Base-by-base conservation (phyloP, 1,140 invertebrate species). In the Heliconius himera region DNA sequence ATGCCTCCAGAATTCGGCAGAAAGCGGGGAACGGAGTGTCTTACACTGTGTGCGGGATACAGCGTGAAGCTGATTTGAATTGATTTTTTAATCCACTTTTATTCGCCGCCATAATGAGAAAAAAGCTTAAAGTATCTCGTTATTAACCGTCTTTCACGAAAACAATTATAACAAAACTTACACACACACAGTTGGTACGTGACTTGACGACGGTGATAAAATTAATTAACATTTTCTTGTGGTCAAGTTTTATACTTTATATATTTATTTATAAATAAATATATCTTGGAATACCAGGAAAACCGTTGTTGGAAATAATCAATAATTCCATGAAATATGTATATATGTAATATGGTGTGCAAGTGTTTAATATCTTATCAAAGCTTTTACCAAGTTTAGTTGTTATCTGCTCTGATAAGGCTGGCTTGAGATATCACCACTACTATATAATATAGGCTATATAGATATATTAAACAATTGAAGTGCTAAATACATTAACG, bases 321-420 rank as follows among this genome's bases (percentile, higher is more conserved):
- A 80, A 76, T 74, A 75, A 71, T 79, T 79, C 46, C 33, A 74
- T 79, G 73, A 75, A 75, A 70, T 71, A 71, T 11, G 18, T 22
- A n/a, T 29, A 5, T 46, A n/a, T 49, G 20, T 41, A 33, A 51
- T 6, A 54, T 79, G 49, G 38, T 26, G 36, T 33, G 56, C 56
- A 80, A 80, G 78, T 80, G 78, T 80, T 66, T 54, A 26, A 49
- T 76, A 76, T 76, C 73, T 85, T 91, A 91, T 91, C 88, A 87
- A 87, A 85, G 89, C 91, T 92, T 91, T 92, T 89, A 92, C 88
- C 74, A 87, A 87, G 85, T 87, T 84, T 79, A 80, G 78, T 72
- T 74, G 82, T 89, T 93, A 91, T 93, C 91, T 87, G 83, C 83
- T 88, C 85, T 88, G 91, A 92, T 93, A 90, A 88, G 83, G 84